Base-by-base conservation (phyloP, 2,888 invertebrate genomes). In the Drosophila kambysellisi region DNA sequence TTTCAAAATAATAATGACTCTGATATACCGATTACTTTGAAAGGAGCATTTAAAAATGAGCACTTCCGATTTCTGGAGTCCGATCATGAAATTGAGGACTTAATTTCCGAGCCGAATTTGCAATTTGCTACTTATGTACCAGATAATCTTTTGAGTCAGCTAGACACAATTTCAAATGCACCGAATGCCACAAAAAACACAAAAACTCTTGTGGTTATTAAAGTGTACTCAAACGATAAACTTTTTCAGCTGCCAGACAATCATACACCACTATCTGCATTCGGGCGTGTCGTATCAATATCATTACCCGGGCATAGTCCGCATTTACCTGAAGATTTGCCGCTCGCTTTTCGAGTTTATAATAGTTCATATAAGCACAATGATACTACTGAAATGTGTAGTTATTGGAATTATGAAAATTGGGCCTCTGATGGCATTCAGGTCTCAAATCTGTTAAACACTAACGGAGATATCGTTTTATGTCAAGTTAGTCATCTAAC, bases 391-490 rank as follows among this genome's bases (percentile, higher is more conserved):
- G 32, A 69, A 12, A 64, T 58, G 33, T 95, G 95, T 82, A 94
- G 94, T 4, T 95, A 94, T 86, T 95, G 95, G 95, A 94, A 95
- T 81, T 95, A 94, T 92, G 56, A 95, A 94, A 54, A 92, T 33
- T 96, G 96, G 96, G 94, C 94, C 4, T 93, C 92, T 0, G 92
- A 94, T 59, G 96, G 95, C 1, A 94, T 95, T 66, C 93, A 91
- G 33, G 90, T 92, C 88, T 58, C 92, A 79, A 87, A 92, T 80
- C 76, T 88, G 61, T 83, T 90, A 65, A 52, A 89, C 74, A 76
- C 92, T 82, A 83, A 85, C 87, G 75, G 93, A 81, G 76, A 91
- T 91, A 77, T 95, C 6, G 91, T 93, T 4, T 39, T 93, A 17
- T 94, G 94, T 70, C 91, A 94, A 71, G 95, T 95, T 75, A 94